phyloP scores from a whole-genome alignment of 2,113 vertebrate genomes.

The Rhinogobius similis region DNA sequence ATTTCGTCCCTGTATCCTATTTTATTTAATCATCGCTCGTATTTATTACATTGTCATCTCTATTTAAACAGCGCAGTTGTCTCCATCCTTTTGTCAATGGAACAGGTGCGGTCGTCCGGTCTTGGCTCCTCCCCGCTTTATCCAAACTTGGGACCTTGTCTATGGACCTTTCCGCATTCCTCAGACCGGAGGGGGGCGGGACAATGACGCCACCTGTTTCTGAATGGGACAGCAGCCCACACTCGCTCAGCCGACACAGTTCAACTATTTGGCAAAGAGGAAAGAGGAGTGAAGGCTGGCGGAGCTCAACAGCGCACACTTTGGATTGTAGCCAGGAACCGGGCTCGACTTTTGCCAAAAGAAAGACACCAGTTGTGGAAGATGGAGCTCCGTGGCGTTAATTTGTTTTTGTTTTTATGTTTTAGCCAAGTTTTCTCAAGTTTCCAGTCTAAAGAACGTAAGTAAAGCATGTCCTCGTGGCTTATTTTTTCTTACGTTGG shows the following conservation, averaged over 20 bases:
- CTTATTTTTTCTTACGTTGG: neutral
- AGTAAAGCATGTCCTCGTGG: constrained; percentile 44
- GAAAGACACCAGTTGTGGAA: constrained; percentile 24
- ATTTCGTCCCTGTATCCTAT: neutral
- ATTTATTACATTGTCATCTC: neutral
- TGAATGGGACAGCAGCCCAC: constrained; percentile 67
- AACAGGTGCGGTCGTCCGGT: constrained; percentile 47
- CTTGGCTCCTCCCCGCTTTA: constrained; percentile 39
- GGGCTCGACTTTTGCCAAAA: constrained; percentile 12
- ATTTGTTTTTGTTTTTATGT: constrained; percentile 68
- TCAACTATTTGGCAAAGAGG: constrained; percentile 24
- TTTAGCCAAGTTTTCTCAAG: constrained; percentile 57
- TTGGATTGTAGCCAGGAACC: neutral
- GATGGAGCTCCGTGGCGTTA: constrained; percentile 70
- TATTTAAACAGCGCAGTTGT: constrained; percentile 11
- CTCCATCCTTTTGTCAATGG: constrained; percentile 36
- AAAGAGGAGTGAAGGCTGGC: constrained; percentile 2
- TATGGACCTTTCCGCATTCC: constrained; percentile 74
- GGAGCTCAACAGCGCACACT: constrained; percentile 18
- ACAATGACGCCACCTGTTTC: constrained; percentile 69
- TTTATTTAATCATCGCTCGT: neutral
- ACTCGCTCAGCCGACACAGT: constrained; percentile 29
- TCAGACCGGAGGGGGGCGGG: constrained; percentile 50
- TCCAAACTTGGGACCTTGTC: constrained; percentile 61
- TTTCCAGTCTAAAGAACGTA: constrained; percentile 77